Evolutionary conservation across 2,113 vertebrate species (phyloP), one percentile per base, ranked within the genome.

Genomic region (Nycticryphes semicollaris): DNA sequence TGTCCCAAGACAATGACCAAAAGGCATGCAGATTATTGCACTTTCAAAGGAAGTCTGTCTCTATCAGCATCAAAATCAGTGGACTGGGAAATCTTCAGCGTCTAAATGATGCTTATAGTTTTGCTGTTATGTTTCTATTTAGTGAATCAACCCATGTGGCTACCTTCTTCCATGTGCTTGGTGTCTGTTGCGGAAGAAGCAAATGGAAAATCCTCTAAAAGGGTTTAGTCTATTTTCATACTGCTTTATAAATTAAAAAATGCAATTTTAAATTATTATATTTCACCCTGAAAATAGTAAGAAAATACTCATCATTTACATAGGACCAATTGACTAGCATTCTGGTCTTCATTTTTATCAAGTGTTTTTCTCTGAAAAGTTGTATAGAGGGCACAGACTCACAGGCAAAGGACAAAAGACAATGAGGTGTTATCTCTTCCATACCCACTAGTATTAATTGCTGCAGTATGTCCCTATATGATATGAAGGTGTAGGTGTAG

Each of bases 1-100:
- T 97, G 89, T 93, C 87, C 89, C 35, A 89, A 97, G 94, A 96
- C 96, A 97, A 96, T 94, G 97, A 98, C 98, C 97, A 98, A 98
- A 97, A 97, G 66, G 47, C 81, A 96, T 90, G 97, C 96, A 98
- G 97, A 98, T 98, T 94, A 95, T 90, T 97, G 97, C 95, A 95
- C 98, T 98, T 98, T 97, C 93, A 97, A 94, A 97, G 92, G 89
- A 98, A 97, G 96, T 98, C 98, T 95, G 74, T 97, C 96, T 98
- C 98, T 97, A 98, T 99, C 98, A 98, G 92, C 98, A 98, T 99
- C 98, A 98, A 98, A 98, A 92, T 96, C 97, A 98, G 93, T 97
- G 97, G 97, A 97, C 97, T 98, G 98, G 98, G 98, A 99, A 99
- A 99, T 98, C 95, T 97, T 96, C 96, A 94, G 96, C 97, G 97